A percentile compares a stretch with the other conserved stretches of the same genome.
phyloP scores from a whole-genome alignment of 2,888 invertebrate species.

The Volucella inflata region DNA sequence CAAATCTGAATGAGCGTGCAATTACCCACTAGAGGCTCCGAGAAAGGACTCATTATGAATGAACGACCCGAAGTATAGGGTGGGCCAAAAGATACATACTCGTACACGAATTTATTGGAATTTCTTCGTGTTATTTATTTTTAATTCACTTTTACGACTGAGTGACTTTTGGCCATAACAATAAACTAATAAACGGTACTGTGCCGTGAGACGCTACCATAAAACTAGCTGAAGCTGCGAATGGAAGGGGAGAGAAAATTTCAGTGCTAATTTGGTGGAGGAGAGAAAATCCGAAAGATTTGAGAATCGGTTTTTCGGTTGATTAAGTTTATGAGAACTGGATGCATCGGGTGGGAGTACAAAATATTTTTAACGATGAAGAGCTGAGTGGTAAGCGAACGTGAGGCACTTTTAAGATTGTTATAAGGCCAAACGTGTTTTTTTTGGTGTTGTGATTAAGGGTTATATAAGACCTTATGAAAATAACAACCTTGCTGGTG shows the following conservation, averaged over 20 bases:
- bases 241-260: not conserved
- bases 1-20: constrained; percentile 50
- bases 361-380: too few species aligned
- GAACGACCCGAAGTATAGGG: constrained; percentile 17
- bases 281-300: not conserved
- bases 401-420: too few species aligned
- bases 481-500: too few species aligned
- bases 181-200: constrained; percentile 54
- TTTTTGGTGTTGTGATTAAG: too few species aligned
- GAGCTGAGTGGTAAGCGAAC: too few species aligned
- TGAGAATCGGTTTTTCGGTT: too few species aligned
- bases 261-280: constrained; percentile 22
- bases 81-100: constrained; percentile 16
- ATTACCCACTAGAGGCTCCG: constrained; percentile 22
- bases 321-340: too few species aligned
- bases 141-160: constrained; percentile 55
- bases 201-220: constrained; percentile 35
- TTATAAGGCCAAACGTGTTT: too few species aligned
- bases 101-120: constrained; percentile 52
- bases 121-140: constrained; percentile 57
- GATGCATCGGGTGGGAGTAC: too few species aligned
- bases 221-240: constrained; percentile 40
- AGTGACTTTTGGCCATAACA: constrained; percentile 53
- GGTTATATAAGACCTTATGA: too few species aligned
- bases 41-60: constrained; percentile 26